phyloP scores from a whole-genome alignment of 37 sponge, comb jelly and placozoan genomes.

The Lycopodina hypogea region DNA sequence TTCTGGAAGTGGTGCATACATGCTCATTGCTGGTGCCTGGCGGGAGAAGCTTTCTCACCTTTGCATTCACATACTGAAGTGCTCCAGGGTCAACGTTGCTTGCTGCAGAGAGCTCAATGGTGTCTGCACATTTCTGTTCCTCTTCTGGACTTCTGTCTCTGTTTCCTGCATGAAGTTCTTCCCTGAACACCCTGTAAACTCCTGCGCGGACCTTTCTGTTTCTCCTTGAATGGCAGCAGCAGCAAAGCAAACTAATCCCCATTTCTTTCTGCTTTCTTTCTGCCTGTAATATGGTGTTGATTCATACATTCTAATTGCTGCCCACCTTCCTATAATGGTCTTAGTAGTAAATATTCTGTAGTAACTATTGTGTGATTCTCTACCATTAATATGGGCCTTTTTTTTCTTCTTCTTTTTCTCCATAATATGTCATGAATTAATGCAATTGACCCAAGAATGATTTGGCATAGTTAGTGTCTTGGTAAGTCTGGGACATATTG shows the following conservation, averaged over 20 bases:
- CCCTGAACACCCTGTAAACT: neutral
- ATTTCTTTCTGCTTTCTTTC: too few relatives aligned
- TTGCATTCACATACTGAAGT: neutral
- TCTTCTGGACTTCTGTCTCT: neutral
- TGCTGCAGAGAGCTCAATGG: neutral
- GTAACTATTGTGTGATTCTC: too few relatives aligned
- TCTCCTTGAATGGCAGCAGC: neutral
- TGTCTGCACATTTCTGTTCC: conserved; percentile 1
- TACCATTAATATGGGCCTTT: too few relatives aligned
- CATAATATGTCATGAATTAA: too few relatives aligned
- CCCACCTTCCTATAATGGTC: too few relatives aligned
- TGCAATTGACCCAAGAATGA: too few relatives aligned
- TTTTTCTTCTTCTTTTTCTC: too few relatives aligned
- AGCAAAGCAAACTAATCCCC: neutral
- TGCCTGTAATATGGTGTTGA: too few relatives aligned
- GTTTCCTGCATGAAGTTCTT: neutral
- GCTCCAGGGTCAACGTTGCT: neutral
- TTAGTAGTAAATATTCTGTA: too few relatives aligned
- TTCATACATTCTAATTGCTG: too few relatives aligned
- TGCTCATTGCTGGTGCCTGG: neutral
- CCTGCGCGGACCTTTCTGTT: neutral
- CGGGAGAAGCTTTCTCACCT: neutral
- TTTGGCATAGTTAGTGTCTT: too few relatives aligned
- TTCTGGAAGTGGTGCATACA: neutral
- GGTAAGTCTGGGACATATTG: too few relatives aligned